A percentile compares a stretch with the other conserved stretches of the same genome.
Evolutionary conservation across 2,888 invertebrate genomes (phyloP).

Genomic region (Tethea ocularis): DNA sequence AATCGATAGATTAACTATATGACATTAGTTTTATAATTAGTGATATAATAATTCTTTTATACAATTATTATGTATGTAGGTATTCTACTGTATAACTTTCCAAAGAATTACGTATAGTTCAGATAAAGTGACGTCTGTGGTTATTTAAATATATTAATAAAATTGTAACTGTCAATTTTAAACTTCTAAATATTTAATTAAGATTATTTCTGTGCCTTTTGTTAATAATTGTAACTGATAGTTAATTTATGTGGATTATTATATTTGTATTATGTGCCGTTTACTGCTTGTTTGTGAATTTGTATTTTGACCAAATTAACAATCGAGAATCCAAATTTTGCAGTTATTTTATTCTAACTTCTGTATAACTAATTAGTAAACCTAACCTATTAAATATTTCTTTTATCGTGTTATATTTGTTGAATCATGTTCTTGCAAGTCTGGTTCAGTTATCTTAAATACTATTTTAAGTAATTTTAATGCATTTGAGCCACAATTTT

Average conservation of each 20-base stretch:
- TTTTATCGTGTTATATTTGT: neutral
- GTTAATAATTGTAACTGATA: conserved; percentile 35
- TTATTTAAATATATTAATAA: conserved; percentile 11
- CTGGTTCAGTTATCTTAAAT: neutral
- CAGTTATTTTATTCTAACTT: neutral
- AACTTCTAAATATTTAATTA: neutral
- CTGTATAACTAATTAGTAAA: neutral
- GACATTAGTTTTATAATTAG: conserved; percentile 10
- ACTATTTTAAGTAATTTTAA: neutral
- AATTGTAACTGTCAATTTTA: conserved; percentile 7
- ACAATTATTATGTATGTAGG: conserved; percentile 8
- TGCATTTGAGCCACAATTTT: conserved; percentile 17
- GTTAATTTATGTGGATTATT: conserved; percentile 41
- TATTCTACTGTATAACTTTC: conserved; percentile 30
- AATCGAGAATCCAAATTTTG: neutral
- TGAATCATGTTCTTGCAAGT: neutral
- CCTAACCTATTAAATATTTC: neutral
- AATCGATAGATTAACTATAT: conserved; percentile 2
- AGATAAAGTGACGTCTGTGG: conserved; percentile 14
- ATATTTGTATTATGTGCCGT: conserved; percentile 18
- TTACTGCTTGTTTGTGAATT: neutral
- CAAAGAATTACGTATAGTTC: conserved; percentile 44
- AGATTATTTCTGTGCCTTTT: conserved; percentile 27
- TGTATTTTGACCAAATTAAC: neutral
- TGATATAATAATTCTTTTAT: conserved; percentile 3